Base-by-base conservation (phyloP, 1,140 invertebrate species). In the Brachionus sp. region DNA sequence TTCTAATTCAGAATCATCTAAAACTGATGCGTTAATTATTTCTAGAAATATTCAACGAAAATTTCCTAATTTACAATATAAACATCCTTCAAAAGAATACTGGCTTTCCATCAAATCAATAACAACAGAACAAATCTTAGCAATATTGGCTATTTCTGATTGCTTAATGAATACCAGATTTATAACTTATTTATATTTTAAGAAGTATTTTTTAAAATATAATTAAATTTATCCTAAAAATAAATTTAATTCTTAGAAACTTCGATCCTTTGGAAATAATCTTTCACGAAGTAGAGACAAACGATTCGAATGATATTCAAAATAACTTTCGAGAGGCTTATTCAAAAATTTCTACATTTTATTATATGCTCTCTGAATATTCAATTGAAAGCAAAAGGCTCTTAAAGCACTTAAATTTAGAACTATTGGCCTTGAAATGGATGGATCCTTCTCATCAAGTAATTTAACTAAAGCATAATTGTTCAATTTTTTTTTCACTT, bases 401-500 rank as follows among this genome's bases (percentile, higher is more conserved):
- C 19, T 9, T 23, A 95, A 97, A 87, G 91, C 94, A 23, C 95
- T 96, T 0, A 93, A 29, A 95, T 88, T 94, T 99, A 0, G 97
- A 99, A 88, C 95, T 98, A 92, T 92, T 99, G 90, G 97, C 96
- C 9, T 92, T 95, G 29, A 91, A 95, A 62, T 99, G 97, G 97
- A 97, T 99, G 88, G 97, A 99, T 90, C 93, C 97, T 84, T 98
- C 97, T 89, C 91, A 98, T 6, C 97, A 99, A 90, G 95, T 96
- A 64, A 84, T 84, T 84, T 66, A 5, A 46, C 39, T 12, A 37
- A 13, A 23, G 5, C 68, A 25, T 62, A 70, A 16, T 46, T 25
- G 1, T n/a, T 46, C 1, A 75, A 3, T 0, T 25, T 46, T 75
- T 75, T 12, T 50, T 25, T 25, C 1, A 62, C 16, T 70, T 37